Evolutionary conservation across 2,797 vertebrate species (phyloP).

Genomic region (Brotula barbata): DNA sequence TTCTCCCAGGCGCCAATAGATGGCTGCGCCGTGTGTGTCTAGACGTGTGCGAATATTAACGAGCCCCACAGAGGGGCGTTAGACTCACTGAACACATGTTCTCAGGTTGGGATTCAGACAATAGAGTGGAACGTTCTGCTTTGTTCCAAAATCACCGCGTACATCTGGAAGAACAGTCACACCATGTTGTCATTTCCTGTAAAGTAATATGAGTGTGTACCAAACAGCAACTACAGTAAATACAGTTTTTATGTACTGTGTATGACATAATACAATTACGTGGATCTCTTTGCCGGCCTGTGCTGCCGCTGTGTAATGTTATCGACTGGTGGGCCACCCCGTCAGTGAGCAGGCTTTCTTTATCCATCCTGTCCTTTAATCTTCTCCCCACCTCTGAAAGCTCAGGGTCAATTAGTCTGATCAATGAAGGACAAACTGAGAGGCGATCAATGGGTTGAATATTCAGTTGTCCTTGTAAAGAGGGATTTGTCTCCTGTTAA

Average conservation of each 20-base stretch:
- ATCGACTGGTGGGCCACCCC: slow-evolving; percentile 16
- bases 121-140: neutral
- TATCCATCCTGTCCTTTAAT: slow-evolving; percentile 32
- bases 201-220: too few species aligned
- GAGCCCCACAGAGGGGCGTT: slow-evolving; percentile 24
- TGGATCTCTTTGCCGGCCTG: neutral
- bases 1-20: slow-evolving; percentile 16
- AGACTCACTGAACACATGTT: slow-evolving; percentile 40
- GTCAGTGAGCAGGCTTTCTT: slow-evolving; percentile 1
- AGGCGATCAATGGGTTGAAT: slow-evolving; percentile 55
- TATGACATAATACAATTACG: neutral
- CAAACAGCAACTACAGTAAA: neutral
- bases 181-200: neutral
- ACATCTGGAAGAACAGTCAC: neutral
- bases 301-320: neutral
- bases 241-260: neutral
- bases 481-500: slow-evolving; percentile 54
- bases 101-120: slow-evolving; percentile 14
- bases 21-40: slow-evolving; percentile 39
- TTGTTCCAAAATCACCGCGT: neutral
- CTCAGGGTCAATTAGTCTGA: slow-evolving; percentile 67
- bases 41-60: slow-evolving; percentile 33
- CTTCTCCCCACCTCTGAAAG: slow-evolving; percentile 34
- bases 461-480: slow-evolving; percentile 56
- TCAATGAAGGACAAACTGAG: slow-evolving; percentile 65